Base-by-base conservation (phyloP, 2,888 invertebrate species). In the Drosophila glabriapex region DNA sequence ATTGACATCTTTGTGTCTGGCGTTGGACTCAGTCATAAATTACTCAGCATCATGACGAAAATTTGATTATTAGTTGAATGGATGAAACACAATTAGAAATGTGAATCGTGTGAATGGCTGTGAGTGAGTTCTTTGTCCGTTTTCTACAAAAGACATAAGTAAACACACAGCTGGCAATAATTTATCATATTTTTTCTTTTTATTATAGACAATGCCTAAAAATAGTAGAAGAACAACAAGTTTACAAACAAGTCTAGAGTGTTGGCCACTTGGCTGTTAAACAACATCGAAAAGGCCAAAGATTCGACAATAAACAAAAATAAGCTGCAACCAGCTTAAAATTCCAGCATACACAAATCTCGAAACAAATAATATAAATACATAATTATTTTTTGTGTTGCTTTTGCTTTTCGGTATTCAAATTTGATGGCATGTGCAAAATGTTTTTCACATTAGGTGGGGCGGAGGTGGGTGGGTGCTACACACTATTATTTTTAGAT, bases 241-340 rank as follows among this genome's bases (percentile, higher is more conserved):
- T 22, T 12, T 46, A 25, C 25, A 46, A 46, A 46, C 46, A 52
- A 46, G 50, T 46, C 46, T 50, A 39, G 68, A 39, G 62, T 55
- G 56, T 31, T 73, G 54, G 56, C 78, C 75, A 78, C 74, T 78
- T 74, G 62, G 16, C 49, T 76, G 31, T 58, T 61, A 43, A 74
- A 62, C 68, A 73, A 60, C 33, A 59, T 59, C 35, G 12, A 65
- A 63, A 63, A 53, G 2, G n/a, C n/a, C 19, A 52, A 64, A 63
- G 65, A 41, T 65, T 75, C 50, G 63, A 39, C 56, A 68, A 73
- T 81, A 81, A 78, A 78, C 78, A 81, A 70, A 81, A 68, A 70
- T 63, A 72, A 71, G 68, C 74, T 72, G 72, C 81, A 78, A 33
- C 53, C 75, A 78, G 75, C 75, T 70, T 70, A 61, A 78, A 75